A percentile compares a stretch with the other conserved stretches of the same genome.
Conservation (phyloP, 1,140 invertebrate genomes). For the Pseudomyrmex pallidus region DNA sequence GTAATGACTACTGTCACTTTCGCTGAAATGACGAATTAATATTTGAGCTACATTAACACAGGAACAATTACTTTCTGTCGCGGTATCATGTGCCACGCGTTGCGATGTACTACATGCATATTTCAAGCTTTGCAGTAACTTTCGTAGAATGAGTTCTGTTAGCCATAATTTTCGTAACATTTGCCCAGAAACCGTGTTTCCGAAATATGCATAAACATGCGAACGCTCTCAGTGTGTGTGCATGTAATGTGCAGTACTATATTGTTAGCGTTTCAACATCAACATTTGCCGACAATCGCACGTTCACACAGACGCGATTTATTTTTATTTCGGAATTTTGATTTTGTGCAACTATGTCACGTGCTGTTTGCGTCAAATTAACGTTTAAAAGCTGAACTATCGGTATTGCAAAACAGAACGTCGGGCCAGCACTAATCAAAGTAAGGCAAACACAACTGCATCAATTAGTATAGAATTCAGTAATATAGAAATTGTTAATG, state of each 20-base stretch:
- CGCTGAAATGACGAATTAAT: slow-evolving; percentile 55
- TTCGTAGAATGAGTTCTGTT: slow-evolving; percentile 24
- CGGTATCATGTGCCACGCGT: slow-evolving; percentile 15
- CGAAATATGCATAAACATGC: slow-evolving; percentile 28
- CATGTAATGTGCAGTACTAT: not conserved
- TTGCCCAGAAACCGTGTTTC: slow-evolving; percentile 4
- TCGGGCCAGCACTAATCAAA: slow-evolving; percentile 21
- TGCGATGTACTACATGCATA: slow-evolving; percentile 54
- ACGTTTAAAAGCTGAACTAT: slow-evolving; percentile 28
- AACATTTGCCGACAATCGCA: not conserved
- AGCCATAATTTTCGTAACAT: slow-evolving; percentile 56
- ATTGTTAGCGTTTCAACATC: not conserved
- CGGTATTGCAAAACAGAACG: slow-evolving; percentile 12
- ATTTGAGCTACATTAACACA: slow-evolving; percentile 43
- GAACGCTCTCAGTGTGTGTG: not conserved
- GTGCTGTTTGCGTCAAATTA: not conserved
- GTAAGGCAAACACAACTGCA: not conserved
- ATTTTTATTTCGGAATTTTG: slow-evolving; percentile 49
- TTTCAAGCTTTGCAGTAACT: slow-evolving; percentile 53
- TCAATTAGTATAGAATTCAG: not conserved
- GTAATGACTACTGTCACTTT: too few species aligned
- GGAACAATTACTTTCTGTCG: slow-evolving; percentile 69
- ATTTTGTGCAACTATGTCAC: slow-evolving; percentile 50
- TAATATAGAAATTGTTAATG: too few species aligned
- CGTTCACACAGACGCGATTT: not conserved